A percentile compares a stretch with the other conserved stretches of the same genome.
phyloP scores from a whole-genome alignment of 2,888 invertebrate species.

The Phragmatobia fuliginosa region DNA sequence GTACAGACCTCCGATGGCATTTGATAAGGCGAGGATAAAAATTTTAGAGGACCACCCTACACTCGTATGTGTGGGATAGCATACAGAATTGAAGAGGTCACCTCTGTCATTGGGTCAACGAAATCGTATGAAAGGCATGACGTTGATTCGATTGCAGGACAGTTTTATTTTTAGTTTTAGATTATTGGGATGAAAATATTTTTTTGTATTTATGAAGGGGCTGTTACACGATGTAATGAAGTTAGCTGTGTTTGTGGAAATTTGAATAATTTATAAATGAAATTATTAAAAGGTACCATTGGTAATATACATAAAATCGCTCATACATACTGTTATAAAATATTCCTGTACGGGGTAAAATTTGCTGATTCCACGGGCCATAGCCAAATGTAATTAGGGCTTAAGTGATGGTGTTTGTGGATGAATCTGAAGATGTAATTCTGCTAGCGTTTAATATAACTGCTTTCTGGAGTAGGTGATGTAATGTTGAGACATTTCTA shows the following conservation, averaged over 20 bases:
- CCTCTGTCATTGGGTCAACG: background rate
- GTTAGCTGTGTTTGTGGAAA: background rate
- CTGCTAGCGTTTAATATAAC: no score
- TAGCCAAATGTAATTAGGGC: no score
- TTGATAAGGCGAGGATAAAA: conserved; percentile 53
- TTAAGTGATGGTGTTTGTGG: no score
- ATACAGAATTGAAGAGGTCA: conserved; percentile 17
- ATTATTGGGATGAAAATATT: background rate
- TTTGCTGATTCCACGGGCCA: no score
- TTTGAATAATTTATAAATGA: no score
- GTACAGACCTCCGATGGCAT: conserved; percentile 43
- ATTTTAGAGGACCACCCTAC: conserved; percentile 43
- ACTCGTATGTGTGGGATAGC: conserved; percentile 20
- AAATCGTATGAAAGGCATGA: conserved; percentile 4
- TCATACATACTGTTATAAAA: no score
- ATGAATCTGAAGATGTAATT: no score
- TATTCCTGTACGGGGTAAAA: no score
- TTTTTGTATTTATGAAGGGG: conserved; percentile 4
- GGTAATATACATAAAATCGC: no score
- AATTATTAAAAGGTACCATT: no score
- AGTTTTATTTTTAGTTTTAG: conserved; percentile 4
- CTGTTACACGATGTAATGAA: background rate
- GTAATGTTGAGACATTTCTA: no score
- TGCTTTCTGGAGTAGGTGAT: no score
- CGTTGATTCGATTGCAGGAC: conserved; percentile 6